phyloP scores from a whole-genome alignment of 2,888 invertebrate species.

The Lochmaea crataegi region DNA sequence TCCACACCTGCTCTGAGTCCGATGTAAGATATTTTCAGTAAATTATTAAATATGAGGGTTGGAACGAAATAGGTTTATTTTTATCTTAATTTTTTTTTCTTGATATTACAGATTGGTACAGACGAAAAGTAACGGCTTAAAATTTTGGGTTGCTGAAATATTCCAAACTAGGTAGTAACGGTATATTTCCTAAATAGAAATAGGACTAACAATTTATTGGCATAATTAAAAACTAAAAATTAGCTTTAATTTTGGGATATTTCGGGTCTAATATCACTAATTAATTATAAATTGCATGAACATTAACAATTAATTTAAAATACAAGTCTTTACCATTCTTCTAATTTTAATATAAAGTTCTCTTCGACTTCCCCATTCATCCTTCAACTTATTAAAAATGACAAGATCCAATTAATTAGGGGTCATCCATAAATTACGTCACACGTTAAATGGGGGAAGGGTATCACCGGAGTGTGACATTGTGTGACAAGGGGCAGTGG shows the following conservation, averaged over 20 bases:
- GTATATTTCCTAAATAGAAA: not conserved
- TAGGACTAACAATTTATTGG: constrained; percentile 4
- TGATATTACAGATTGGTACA: constrained; percentile 41
- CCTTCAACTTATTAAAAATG: too few species aligned
- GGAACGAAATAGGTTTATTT: not conserved
- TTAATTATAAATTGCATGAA: not conserved
- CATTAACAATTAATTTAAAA: not conserved
- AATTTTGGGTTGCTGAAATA: constrained; percentile 36
- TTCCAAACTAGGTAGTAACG: constrained; percentile 40
- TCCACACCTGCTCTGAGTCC: constrained; percentile 64
- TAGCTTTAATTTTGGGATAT: too few species aligned
- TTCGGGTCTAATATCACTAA: not conserved
- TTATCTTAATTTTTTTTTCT: constrained; percentile 21
- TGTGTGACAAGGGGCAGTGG: too few species aligned
- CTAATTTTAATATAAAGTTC: too few species aligned
- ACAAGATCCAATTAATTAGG: too few species aligned
- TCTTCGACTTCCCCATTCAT: too few species aligned
- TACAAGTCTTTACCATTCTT: too few species aligned
- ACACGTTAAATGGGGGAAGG: too few species aligned
- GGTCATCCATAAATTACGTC: too few species aligned
- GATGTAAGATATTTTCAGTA: constrained; percentile 55
- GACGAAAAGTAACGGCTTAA: constrained; percentile 40
- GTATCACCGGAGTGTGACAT: too few species aligned
- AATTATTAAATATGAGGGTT: not conserved
- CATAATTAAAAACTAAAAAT: not conserved